Percentiles rank a stretch among this genome's conserved stretches.
These are phyloP conservation scores for Charanyca ferruginea DNA, from an alignment of 2,888 invertebrate genomes.

Conservation along the genomic window DNA sequence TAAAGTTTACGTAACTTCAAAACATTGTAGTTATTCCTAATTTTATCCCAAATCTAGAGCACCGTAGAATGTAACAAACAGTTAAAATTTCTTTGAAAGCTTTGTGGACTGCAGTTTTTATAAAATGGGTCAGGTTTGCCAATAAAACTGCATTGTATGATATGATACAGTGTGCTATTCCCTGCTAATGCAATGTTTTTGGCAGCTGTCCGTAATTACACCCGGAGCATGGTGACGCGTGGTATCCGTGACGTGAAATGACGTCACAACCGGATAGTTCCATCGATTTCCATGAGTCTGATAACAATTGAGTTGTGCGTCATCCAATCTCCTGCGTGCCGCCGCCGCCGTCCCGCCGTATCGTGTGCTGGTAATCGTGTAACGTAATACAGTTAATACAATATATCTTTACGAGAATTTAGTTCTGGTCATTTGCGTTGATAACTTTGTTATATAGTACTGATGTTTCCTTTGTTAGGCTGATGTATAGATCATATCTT, in stretches of 20 bases:
- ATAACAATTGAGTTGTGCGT: conserved; percentile 67
- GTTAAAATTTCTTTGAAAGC: conserved; percentile 33
- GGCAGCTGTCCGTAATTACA: conserved; percentile 55
- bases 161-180: conserved; percentile 30
- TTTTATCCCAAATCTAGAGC: conserved; percentile 30
- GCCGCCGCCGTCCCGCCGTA: conserved; percentile 61
- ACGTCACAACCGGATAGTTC: conserved; percentile 65
- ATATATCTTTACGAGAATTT: conserved; percentile 45
- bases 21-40: conserved; percentile 48
- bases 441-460: conserved; percentile 22
- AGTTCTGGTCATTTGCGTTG: conserved; percentile 38
- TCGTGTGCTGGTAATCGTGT: conserved; percentile 63
- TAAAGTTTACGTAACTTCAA: conserved; percentile 33
- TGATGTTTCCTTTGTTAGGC: conserved; percentile 16
- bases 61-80: conserved; percentile 29
- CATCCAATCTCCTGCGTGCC: conserved; percentile 64
- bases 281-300: conserved; percentile 69
- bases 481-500: not conserved
- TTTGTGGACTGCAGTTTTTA: conserved; percentile 28
- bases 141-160: conserved; percentile 48
- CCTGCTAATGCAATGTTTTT: conserved; percentile 42
- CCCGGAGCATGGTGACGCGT: conserved; percentile 34
- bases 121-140: conserved; percentile 52
- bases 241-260: conserved; percentile 62
- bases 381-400: conserved; percentile 41